A percentile compares a stretch with the other conserved stretches of the same genome.
Conservation (phyloP, 2,888 invertebrate genomes). For the Hololepta plana region DNA sequence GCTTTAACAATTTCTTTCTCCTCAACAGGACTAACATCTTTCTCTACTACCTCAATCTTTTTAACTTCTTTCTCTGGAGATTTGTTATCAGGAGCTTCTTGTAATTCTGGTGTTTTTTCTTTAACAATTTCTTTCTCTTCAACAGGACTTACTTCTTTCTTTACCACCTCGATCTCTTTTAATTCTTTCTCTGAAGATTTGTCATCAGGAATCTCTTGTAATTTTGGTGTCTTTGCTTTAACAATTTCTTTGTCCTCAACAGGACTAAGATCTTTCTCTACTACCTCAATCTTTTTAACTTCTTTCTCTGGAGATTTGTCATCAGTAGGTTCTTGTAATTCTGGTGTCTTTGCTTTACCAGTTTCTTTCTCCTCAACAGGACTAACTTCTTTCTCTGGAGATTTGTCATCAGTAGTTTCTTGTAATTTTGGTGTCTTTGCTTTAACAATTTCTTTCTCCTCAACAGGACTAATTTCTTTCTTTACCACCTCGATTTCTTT, state of each 20-base stretch:
- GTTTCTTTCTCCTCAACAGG: conserved; percentile 6
- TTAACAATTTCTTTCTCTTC: too few relatives aligned
- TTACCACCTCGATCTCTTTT: too few relatives aligned
- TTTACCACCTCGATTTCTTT: too few relatives aligned
- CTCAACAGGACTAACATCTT: too few relatives aligned
- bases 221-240: conserved; percentile 9
- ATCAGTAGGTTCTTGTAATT: conserved; percentile 5
- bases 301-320: conserved; percentile 3
- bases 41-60: background rate
- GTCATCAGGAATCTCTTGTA: too few relatives aligned
- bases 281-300: conserved; percentile 2
- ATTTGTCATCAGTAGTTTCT: too few relatives aligned
- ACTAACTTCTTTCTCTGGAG: too few relatives aligned
- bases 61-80: conserved; percentile 5
- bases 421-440: conserved; percentile 4
- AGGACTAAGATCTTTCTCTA: conserved; percentile 2
- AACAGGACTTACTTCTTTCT: too few relatives aligned
- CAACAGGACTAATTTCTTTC: too few relatives aligned
- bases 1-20: too few relatives aligned
- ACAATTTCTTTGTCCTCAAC: conserved; percentile 2
- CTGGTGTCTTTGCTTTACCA: conserved; percentile 2
- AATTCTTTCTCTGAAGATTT: conserved; percentile 3
- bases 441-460: too few relatives aligned
- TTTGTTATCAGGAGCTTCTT: conserved; percentile 3
- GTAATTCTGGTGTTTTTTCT: too few relatives aligned